These are phyloP conservation scores for Hozukius guyotensis DNA, from an alignment of 2,797 vertebrate genomes.

Conservation along the genomic window DNA sequence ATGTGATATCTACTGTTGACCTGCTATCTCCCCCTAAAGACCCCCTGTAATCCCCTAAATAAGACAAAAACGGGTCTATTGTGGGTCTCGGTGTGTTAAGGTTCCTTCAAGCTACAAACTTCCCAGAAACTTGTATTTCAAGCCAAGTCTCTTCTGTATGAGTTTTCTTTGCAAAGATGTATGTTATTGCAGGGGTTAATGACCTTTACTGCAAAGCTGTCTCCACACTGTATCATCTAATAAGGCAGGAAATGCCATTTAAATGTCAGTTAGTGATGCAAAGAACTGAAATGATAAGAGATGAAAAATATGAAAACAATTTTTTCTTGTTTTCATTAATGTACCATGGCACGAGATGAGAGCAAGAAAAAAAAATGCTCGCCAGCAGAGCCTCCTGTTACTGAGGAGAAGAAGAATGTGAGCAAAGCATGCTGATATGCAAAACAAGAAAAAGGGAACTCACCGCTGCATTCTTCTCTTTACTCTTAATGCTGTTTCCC, in stretches of 20 bases:
- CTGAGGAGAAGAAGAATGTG: not conserved
- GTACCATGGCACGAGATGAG: not conserved
- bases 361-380: not conserved
- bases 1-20: too few species aligned
- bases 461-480: conserved; percentile 63
- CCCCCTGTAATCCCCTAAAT: too few species aligned
- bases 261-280: conserved; percentile 63
- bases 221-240: conserved; percentile 38
- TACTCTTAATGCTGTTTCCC: not conserved
- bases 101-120: not conserved
- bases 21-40: too few species aligned
- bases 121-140: not conserved
- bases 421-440: not conserved
- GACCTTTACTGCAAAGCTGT: conserved; percentile 48
- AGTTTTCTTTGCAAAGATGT: not conserved
- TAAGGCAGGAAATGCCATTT: conserved; percentile 60
- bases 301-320: not conserved
- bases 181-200: conserved; percentile 2
- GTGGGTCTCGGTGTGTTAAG: not conserved
- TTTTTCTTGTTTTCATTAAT: not conserved
- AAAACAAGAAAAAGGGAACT: conserved; percentile 27
- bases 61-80: too few species aligned
- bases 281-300: conserved; percentile 21
- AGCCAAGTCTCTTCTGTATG: not conserved
- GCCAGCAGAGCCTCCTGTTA: not conserved